A percentile compares a stretch with the other conserved stretches of the same genome.
phyloP scores from a whole-genome alignment of 1,140 invertebrate species.

The Brachionus sp. region DNA sequence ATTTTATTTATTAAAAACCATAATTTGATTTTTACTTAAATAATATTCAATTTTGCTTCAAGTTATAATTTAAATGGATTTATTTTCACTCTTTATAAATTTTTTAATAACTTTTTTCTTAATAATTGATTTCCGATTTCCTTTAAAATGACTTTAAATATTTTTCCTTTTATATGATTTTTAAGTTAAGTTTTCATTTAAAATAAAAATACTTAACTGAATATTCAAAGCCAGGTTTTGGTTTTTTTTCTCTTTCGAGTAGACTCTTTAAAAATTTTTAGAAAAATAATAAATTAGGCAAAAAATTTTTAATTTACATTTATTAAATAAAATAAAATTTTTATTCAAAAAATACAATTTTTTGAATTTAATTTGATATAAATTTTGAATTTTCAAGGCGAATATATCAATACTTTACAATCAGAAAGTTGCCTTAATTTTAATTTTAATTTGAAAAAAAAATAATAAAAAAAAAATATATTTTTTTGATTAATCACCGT shows the following conservation, averaged over 20 bases:
- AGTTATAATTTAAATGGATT: too few relatives aligned
- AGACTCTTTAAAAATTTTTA: background rate
- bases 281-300: background rate
- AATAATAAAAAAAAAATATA: background rate
- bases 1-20: too few relatives aligned
- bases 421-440: background rate
- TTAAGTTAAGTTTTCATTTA: too few relatives aligned
- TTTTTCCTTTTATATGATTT: background rate
- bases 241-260: background rate
- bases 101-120: too few relatives aligned
- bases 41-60: too few relatives aligned
- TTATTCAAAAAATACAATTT: background rate
- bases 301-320: background rate
- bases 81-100: too few relatives aligned
- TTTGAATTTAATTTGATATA: background rate
- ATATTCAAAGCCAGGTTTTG: background rate
- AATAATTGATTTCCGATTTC: too few relatives aligned
- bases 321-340: background rate
- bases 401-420: background rate
- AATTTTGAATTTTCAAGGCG: background rate
- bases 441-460: background rate
- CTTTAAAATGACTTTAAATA: background rate
- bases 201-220: background rate
- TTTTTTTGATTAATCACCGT: background rate
- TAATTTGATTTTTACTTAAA: too few relatives aligned